Base-by-base conservation (phyloP, 2,888 invertebrate species). In the Carterocephalus palaemon region DNA sequence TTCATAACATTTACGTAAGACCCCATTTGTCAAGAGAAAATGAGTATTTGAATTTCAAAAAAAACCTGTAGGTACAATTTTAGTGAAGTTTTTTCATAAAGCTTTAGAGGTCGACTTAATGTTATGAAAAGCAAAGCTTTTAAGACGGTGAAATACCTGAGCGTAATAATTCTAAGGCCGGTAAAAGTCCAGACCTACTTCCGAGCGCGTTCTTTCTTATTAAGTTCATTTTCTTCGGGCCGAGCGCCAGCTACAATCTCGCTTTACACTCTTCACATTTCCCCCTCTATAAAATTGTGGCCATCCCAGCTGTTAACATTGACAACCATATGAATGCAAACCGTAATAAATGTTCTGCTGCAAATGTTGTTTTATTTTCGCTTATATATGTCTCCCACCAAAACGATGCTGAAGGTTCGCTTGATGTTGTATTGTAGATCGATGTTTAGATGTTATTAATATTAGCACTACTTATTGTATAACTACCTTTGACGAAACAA, bases 321-420 rank as follows among this genome's bases (percentile, higher is more conserved):
- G 64, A 64, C 53, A 58, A 64, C 64, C 53, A 60, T 58, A 57
- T 64, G 53, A 67, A 70, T 61, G 70, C 74, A 60, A 64, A 62
- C 64, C 60, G 59, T 67, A 86, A 86, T 85, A 86, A 86, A 86
- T 81, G 75, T 82, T 78, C 54, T 56, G 65, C 60, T 62, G 71
- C 65, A 63, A 74, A 62, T 63, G 82, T 80, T 77, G 84, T 85
- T 86, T 84, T 77, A 84, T 85, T 74, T 78, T 75, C 69, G 71
- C 77, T 79, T 70, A 65, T 49, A 65, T 49, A 64, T 67, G 60
- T 64, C 52, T 47, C 50, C 53, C 53, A 59, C 51, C 48, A 33
- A 36, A 52, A 46, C 47, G 22, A 34, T 45, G 51, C 51, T 39
- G 13, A 29, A 34, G 42, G 29, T 33, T 12, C 31, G 38, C 36